phyloP scores from a whole-genome alignment of 1,140 invertebrate species.

The Eumeta japonica region DNA sequence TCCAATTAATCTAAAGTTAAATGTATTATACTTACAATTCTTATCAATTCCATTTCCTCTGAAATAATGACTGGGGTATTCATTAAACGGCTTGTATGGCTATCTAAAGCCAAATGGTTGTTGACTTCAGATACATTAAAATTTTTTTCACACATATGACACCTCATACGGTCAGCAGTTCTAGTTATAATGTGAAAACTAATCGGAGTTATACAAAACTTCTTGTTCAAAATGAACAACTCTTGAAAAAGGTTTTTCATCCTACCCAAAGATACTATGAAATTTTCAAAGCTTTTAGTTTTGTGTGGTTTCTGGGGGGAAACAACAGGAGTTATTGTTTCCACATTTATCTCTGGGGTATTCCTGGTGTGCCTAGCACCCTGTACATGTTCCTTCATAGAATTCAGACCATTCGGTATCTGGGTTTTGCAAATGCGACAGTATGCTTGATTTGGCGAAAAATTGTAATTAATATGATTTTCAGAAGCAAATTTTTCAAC shows the following conservation, averaged over 20 bases:
- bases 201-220: not conserved
- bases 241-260: conserved; percentile 1
- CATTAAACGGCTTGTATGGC: conserved; percentile 6
- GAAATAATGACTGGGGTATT: conserved; percentile 7
- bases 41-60: conserved; percentile 17
- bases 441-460: not conserved
- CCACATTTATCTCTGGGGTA: not conserved
- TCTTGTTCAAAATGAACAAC: conserved; percentile 2
- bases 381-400: conserved; percentile 2
- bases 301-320: too few relatives aligned
- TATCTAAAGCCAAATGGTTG: conserved; percentile 6
- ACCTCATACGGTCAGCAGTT: not conserved
- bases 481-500: conserved; percentile 1
- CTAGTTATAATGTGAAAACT: conserved; percentile 2
- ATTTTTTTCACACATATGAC: conserved; percentile 8
- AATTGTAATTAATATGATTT: conserved; percentile 1
- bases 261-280: too few relatives aligned
- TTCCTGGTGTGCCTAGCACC: conserved; percentile 1
- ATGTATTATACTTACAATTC: conserved; percentile 21
- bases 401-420: not conserved
- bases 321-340: too few relatives aligned
- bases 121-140: conserved; percentile 2
- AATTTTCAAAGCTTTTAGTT: too few relatives aligned
- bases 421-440: not conserved
- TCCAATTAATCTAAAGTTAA: too few relatives aligned